These are phyloP conservation scores for Hephaestus fuliginosus DNA, from an alignment of 2,797 vertebrate genomes.

Conservation along the genomic window DNA sequence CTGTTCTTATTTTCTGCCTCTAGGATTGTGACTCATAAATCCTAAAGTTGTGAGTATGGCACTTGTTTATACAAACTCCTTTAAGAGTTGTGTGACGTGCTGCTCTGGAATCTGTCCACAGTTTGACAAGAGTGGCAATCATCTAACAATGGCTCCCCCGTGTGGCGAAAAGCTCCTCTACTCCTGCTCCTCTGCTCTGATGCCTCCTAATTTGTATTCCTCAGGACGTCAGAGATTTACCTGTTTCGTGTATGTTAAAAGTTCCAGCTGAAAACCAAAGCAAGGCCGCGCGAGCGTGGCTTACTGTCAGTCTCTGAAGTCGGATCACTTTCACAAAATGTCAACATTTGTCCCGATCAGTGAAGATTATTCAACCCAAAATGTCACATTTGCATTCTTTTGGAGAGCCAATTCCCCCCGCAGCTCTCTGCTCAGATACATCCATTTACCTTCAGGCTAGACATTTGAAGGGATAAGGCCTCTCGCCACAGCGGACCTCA, in stretches of 20 bases:
- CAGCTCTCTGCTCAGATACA: constrained; percentile 53
- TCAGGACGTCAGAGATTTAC: neutral
- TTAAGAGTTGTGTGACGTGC: neutral
- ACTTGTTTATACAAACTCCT: constrained; percentile 5
- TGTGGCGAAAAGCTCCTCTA: constrained; percentile 52
- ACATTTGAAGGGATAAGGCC: constrained; percentile 49
- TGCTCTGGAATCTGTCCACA: constrained; percentile 13
- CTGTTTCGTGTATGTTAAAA: constrained; percentile 19
- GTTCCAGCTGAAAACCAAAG: constrained; percentile 20
- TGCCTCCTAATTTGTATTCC: constrained; percentile 19
- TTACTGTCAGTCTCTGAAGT: constrained; percentile 44
- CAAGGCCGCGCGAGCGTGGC: neutral
- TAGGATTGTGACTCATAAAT: constrained; percentile 7
- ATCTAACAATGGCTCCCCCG: constrained; percentile 69
- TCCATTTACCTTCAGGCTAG: constrained; percentile 52
- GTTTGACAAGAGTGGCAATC: constrained; percentile 20
- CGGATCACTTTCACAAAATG: constrained; percentile 60
- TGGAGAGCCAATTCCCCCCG: constrained; percentile 38
- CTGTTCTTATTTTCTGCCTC: neutral
- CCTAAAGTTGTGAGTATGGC: neutral
- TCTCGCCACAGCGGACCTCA: constrained; percentile 27
- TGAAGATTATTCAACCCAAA: constrained; percentile 65
- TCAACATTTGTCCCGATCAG: constrained; percentile 68
- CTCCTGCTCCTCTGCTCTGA: neutral
- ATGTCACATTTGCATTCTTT: constrained; percentile 80